phyloP scores from a whole-genome alignment of 1,140 invertebrate species.

The Dendrolimus punctatus region DNA sequence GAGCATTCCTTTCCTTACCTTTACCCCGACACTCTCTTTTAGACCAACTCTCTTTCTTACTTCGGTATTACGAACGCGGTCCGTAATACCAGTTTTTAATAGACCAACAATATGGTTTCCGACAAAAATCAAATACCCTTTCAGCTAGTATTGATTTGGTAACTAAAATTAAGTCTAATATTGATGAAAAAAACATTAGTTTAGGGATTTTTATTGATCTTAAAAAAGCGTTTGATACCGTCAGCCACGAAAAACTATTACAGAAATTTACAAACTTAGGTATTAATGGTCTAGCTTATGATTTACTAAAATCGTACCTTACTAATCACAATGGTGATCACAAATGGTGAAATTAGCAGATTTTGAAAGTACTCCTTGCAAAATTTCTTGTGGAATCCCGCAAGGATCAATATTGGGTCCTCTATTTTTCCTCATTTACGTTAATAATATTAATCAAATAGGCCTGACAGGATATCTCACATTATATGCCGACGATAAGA shows the following conservation, averaged over 20 bases:
- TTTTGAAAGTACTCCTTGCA: neutral
- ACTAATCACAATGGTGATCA: constrained; percentile 4
- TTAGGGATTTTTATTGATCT: neutral
- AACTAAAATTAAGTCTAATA: neutral
- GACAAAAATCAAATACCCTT: constrained; percentile 3
- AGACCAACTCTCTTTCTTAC: no score
- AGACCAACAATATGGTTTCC: no score
- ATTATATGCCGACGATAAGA: constrained; percentile 2
- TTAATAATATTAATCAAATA: constrained; percentile 2
- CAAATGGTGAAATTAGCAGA: constrained; percentile 3
- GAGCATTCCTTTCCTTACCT: no score
- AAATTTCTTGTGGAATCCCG: neutral
- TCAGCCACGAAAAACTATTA: neutral
- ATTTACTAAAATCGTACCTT: neutral
- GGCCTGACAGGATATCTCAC: constrained; percentile 1
- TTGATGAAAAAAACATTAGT: constrained; percentile 1
- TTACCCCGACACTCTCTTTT: no score
- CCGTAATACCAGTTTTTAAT: no score
- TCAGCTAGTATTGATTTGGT: constrained; percentile 1
- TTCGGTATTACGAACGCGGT: no score
- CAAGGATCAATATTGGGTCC: no score
- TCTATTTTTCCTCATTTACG: constrained; percentile 7
- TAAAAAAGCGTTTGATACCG: no score
- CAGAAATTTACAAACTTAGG: constrained; percentile 6
- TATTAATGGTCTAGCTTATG: constrained; percentile 1